phyloP scores from a whole-genome alignment of 2,113 vertebrate species.

The Colistium nudipinnis region DNA sequence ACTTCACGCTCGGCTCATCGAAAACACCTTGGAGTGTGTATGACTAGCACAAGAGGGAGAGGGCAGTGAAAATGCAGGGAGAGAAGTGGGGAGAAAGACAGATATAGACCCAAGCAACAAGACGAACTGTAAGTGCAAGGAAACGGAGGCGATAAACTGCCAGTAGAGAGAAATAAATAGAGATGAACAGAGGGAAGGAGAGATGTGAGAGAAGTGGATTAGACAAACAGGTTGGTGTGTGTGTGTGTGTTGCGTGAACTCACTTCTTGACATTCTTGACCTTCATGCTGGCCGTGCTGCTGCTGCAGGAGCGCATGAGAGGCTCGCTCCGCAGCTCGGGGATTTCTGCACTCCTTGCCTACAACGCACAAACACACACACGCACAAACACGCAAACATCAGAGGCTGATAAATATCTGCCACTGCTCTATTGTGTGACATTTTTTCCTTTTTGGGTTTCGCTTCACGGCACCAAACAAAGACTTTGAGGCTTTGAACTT shows the following conservation, averaged over 20 bases:
- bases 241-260: slow-evolving; percentile 67
- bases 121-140: slow-evolving; percentile 6
- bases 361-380: slow-evolving; percentile 37
- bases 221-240: slow-evolving; percentile 26
- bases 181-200: slow-evolving; percentile 20
- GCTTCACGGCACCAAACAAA: not conserved
- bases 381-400: slow-evolving; percentile 10
- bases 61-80: slow-evolving; percentile 31
- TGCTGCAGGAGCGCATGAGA: slow-evolving; percentile 89
- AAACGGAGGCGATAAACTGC: slow-evolving; percentile 33
- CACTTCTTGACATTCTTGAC: slow-evolving; percentile 98
- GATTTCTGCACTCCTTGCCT: slow-evolving; percentile 97
- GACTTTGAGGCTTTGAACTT: not conserved
- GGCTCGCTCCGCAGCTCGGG: slow-evolving; percentile 89
- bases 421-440: not conserved
- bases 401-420: slow-evolving; percentile 14
- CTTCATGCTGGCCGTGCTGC: slow-evolving; percentile 97
- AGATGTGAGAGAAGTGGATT: slow-evolving; percentile 14
- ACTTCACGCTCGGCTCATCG: slow-evolving; percentile 15
- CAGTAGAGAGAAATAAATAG: slow-evolving; percentile 18
- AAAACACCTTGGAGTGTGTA: slow-evolving; percentile 25
- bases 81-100: slow-evolving; percentile 26
- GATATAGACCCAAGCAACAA: slow-evolving; percentile 39
- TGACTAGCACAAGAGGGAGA: slow-evolving; percentile 22
- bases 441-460: slow-evolving; percentile 5